Conservation (phyloP, 2,888 invertebrate species). For the Galerucella calmariensis region DNA sequence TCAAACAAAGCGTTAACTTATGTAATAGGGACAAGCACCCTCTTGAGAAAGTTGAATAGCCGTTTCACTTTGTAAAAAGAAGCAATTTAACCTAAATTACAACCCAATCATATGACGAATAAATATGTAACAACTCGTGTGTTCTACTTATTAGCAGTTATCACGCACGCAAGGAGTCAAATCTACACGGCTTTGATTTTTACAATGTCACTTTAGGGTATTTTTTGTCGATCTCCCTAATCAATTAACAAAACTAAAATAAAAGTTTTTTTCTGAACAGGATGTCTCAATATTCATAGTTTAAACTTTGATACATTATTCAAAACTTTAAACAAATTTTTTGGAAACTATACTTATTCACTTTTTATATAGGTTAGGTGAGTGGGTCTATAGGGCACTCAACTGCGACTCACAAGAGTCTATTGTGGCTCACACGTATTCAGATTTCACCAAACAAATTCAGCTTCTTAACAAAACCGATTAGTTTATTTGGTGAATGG, state of each 20-base stretch:
- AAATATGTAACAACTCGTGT: constrained; percentile 30
- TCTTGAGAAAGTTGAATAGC: constrained; percentile 19
- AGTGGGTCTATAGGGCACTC: too few relatives aligned
- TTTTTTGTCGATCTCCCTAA: not conserved
- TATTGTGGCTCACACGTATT: too few relatives aligned
- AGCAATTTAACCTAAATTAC: constrained; percentile 28
- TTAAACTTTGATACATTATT: too few relatives aligned
- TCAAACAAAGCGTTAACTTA: not conserved
- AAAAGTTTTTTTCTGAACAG: not conserved
- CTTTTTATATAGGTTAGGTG: too few relatives aligned
- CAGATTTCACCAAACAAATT: too few relatives aligned
- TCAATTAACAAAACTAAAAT: not conserved
- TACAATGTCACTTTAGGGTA: not conserved
- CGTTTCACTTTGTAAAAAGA: too few relatives aligned
- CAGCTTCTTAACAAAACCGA: too few relatives aligned
- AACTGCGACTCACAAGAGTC: too few relatives aligned
- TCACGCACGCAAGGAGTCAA: constrained; percentile 35
- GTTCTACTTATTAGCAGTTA: constrained; percentile 17
- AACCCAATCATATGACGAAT: constrained; percentile 24
- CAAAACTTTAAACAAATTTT: too few relatives aligned
- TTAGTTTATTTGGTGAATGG: too few relatives aligned
- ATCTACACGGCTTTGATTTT: not conserved
- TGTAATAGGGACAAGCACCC: constrained; percentile 18
- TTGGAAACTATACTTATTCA: too few relatives aligned
- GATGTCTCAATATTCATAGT: too few relatives aligned